phyloP scores from a whole-genome alignment of 2,113 vertebrate genomes.

The Microcebus tavaratra region DNA sequence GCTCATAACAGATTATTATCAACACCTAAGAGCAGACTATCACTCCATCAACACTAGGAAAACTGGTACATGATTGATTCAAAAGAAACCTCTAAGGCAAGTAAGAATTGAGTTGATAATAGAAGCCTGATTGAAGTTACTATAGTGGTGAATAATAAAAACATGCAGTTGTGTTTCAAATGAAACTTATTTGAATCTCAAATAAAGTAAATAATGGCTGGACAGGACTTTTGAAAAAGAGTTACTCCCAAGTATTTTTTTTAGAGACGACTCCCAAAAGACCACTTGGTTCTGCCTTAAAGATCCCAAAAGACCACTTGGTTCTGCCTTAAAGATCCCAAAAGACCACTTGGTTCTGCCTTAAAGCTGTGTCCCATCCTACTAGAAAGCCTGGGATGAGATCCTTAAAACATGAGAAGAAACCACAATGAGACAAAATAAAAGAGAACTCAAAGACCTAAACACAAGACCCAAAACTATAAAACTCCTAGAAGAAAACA shows the following conservation, averaged over 20 bases:
- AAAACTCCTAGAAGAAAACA: slow-evolving; percentile 17
- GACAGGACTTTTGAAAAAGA: background rate
- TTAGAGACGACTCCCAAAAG: background rate
- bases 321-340: background rate
- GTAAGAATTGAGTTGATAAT: background rate
- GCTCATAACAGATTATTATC: background rate
- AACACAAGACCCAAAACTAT: background rate
- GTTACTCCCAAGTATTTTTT: background rate
- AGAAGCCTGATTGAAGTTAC: background rate
- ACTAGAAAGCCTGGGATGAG: background rate
- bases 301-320: background rate
- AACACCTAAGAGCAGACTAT: background rate
- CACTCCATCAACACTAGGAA: background rate
- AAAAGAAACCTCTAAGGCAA: slow-evolving; percentile 12
- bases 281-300: too few relatives aligned
- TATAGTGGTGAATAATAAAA: background rate
- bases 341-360: background rate
- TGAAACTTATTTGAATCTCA: background rate
- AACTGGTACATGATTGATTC: background rate
- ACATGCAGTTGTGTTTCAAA: background rate
- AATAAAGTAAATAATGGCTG: slow-evolving; percentile 27
- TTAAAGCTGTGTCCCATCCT: background rate
- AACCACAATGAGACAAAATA: background rate
- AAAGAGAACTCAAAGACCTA: slow-evolving; percentile 6
- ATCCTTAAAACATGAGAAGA: background rate